Conservation (phyloP, 2,797 vertebrate species). For the Sphenopsis melanotis region DNA sequence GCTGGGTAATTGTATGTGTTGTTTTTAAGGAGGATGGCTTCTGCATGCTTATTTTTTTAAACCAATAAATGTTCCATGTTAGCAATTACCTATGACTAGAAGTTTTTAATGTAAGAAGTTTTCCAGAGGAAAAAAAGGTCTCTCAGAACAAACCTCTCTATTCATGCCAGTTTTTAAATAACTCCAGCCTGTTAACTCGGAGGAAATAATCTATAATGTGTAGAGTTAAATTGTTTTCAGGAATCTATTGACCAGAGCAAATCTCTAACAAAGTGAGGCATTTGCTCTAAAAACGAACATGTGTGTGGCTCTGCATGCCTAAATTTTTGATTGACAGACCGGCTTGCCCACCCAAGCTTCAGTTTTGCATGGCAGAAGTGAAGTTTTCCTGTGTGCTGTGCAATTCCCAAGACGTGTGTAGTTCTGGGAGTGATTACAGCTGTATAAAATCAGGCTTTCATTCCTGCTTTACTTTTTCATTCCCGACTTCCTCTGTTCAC, state of each 20-base stretch:
- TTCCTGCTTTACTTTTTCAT: not conserved
- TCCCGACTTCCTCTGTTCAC: not conserved
- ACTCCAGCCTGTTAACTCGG: not conserved
- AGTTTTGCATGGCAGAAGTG: not conserved
- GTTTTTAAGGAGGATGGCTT: not conserved
- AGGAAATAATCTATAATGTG: not conserved
- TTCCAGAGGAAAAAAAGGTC: not conserved
- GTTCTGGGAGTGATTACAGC: constrained; percentile 15
- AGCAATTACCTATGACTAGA: not conserved
- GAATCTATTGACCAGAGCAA: not conserved
- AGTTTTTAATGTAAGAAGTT: not conserved
- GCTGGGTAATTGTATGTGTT: not conserved
- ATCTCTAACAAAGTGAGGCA: not conserved
- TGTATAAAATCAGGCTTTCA: not conserved
- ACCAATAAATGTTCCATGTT: constrained; percentile 1
- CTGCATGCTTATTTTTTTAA: constrained; percentile 41
- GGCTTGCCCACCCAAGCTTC: not conserved
- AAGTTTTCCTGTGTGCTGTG: not conserved
- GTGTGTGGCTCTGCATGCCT: not conserved
- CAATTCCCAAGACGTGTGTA: not conserved
- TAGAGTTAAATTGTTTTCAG: not conserved
- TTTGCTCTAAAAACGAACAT: not conserved
- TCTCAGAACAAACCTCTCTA: not conserved
- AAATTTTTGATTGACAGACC: not conserved
- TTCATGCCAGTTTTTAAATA: not conserved